These are phyloP conservation scores for Protophormia terraenovae DNA, from an alignment of 2,888 invertebrate genomes.

Conservation along the genomic window DNA sequence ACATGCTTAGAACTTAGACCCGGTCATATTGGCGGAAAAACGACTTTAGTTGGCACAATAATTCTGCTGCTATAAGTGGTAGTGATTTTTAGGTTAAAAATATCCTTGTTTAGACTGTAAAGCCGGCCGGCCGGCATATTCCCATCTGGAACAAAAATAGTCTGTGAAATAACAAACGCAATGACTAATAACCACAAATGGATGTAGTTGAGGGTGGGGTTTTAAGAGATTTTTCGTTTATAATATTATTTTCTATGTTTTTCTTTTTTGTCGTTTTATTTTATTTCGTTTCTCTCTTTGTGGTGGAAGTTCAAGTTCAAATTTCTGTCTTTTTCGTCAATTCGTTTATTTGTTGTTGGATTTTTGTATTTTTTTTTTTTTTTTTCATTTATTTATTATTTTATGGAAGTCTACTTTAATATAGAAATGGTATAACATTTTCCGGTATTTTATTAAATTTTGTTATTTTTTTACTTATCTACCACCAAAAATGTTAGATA, in stretches of 20 bases:
- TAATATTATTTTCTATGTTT: too few relatives aligned
- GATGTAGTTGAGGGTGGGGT: slow-evolving; percentile 3
- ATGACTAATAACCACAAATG: background rate
- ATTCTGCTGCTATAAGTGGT: background rate
- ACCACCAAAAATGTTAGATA: background rate
- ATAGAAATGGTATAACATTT: background rate
- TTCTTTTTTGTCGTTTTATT: background rate
- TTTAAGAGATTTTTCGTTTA: background rate
- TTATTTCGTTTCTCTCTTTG: background rate
- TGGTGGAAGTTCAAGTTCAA: slow-evolving; percentile 65
- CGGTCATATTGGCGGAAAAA: background rate
- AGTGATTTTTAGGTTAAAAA: background rate
- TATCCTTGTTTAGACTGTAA: background rate
- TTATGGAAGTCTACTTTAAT: background rate
- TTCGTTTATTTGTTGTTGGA: background rate
- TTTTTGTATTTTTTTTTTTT: too few relatives aligned
- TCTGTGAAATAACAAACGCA: background rate
- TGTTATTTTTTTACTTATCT: background rate
- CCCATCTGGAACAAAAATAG: background rate
- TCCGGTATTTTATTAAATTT: slow-evolving; percentile 9
- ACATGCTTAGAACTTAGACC: too few relatives aligned
- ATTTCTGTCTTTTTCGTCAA: slow-evolving; percentile 27
- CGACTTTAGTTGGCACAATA: background rate
- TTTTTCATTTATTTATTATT: background rate
- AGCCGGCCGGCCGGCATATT: slow-evolving; percentile 41